Evolutionary conservation across 2,797 vertebrate genomes (phyloP), one percentile per base, ranked within the genome.

Genomic region (Scleropages formosus): DNA sequence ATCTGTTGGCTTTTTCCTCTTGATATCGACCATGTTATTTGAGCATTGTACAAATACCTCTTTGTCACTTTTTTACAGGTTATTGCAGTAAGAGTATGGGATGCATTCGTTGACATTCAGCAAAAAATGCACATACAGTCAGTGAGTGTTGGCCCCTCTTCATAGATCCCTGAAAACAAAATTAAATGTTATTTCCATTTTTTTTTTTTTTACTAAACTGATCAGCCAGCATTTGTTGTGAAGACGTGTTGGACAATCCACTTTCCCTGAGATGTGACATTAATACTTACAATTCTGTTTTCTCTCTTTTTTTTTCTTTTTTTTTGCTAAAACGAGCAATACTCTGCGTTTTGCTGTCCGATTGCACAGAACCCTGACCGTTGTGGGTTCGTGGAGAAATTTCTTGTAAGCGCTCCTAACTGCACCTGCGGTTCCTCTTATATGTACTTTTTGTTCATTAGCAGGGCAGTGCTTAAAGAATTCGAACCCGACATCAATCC

Each of bases 241-340:
- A 59, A 24, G n/a, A 75, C 46, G 9, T 74, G 72, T 64, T 8
- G 20, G 20, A 26, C 60, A 64, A 64, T 62, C 60, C 44, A 27
- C 65, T 68, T 51, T 20, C 13, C 53, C 39, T 49, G 65, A 69
- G 66, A 69, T 47, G 56, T 46, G 65, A 73, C 44, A n/a, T 49
- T 20, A 31, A 6, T 13, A 20, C 58, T 24, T 26, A 27, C 8
- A 53, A 26, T 16, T 44, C 11, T 26, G 20, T 63, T 49, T 62
- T 8, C 70, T 0, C 15, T 46, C 39, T 49, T 46, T 60, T 73
- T 31, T 13, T 22, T 47, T 16, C 31, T 20, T 6, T 46, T 62
- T 61, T 71, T 26, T 63, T 22, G 18, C 24, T 63, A 71, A 71
- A 24, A 63, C 44, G 76, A 71, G 75, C 67, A 63, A 63, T 76